Base-by-base conservation (phyloP, 1,140 invertebrate species). In the Drosophila dunni region DNA sequence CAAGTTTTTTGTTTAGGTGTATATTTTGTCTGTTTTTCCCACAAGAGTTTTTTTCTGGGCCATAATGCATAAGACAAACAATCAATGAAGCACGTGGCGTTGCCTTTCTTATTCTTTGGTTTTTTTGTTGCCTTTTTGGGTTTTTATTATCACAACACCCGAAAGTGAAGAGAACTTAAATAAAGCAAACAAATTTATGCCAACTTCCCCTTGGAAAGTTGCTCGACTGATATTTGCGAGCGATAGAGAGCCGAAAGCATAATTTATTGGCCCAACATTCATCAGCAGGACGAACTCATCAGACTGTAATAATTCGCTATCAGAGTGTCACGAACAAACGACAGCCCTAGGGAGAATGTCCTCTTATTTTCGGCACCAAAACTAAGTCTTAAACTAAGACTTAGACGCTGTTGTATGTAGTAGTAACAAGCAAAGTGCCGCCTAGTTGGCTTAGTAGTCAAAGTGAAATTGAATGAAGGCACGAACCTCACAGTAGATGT, bases 221-320 rank as follows among this genome's bases (percentile, higher is more conserved):
- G 44, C 33, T 50, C 7, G 34, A 38, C 13, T 15, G 17, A 9
- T 81, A 76, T 70, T 63, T 33, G 33, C 10, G 50, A 53, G 29
- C 7, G 2, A 46, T 13, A 29, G 48, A 50, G 62, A 57, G 80
- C 78, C 84, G 71, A 66, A 63, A 78, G 85, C 84, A 70, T 58
- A 89, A 89, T 89, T 90, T 89, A 89, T 89, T 89, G 81, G 85
- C 65, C n/a, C 75, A 65, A 79, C 75, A 89, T 89, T 81, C 84
- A 89, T 89, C 84, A 84, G 84, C 77, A 80, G 78, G 74, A 78
- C 73, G 64, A 81, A 81, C 80, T 89, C 84, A 88, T 88, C 84
- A 89, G 84, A 89, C 84, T 89, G 84, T 89, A 89, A 89, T 89
- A 89, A 89, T 89, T 89, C 78, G 80, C 85, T 89, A 89, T 89